Conservation (phyloP, 2,888 invertebrate species). For the Tipula unca region DNA sequence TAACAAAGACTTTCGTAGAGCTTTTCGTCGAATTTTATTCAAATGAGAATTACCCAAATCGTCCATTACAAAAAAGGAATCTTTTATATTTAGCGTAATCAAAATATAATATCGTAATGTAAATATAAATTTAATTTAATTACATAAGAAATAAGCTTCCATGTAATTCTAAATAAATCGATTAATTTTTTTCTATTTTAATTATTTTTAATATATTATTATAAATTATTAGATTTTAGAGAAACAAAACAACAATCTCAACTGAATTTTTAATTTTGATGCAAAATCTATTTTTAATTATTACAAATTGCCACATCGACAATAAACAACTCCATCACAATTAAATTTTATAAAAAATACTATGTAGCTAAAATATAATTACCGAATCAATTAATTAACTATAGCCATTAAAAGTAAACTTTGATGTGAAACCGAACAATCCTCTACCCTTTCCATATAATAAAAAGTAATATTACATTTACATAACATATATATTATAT, state of each 20-base stretch:
- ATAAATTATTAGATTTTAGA: not conserved
- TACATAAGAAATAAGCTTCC: not conserved
- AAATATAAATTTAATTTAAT: not conserved
- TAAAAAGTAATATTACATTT: not conserved
- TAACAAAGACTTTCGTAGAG: constrained; percentile 85
- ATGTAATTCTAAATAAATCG: not conserved
- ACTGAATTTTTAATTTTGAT: not conserved
- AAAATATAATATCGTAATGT: not conserved
- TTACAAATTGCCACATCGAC: not conserved
- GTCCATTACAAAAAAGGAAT: not conserved
- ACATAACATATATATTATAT: no score
- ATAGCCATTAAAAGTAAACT: not conserved
- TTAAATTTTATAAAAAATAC: not conserved
- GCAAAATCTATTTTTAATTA: not conserved
- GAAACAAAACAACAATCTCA: not conserved
- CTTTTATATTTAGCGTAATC: not conserved
- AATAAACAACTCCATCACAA: not conserved
- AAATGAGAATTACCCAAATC: constrained; percentile 39
- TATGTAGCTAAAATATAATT: not conserved
- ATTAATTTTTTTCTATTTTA: not conserved
- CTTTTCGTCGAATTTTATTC: constrained; percentile 81
- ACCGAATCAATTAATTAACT: not conserved
- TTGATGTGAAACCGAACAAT: not conserved
- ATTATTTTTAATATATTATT: no score
- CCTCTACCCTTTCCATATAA: not conserved